Evolutionary conservation across 2,113 vertebrate species (phyloP), one percentile per base, ranked within the genome.

Genomic region (Rhea pennata): DNA sequence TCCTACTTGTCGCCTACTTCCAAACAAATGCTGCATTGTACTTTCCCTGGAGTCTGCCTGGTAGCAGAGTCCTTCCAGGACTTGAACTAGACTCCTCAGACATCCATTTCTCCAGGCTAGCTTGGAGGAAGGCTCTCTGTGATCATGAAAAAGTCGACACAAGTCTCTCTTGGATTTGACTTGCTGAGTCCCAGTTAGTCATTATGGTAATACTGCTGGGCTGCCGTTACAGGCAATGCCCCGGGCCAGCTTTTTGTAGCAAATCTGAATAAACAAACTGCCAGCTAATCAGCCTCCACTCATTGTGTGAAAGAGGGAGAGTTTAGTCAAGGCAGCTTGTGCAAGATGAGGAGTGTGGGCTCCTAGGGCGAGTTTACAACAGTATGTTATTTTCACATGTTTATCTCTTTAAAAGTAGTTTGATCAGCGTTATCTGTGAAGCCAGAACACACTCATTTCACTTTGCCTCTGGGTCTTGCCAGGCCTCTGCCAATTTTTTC

Each of bases 381-480:
- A 4, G 4, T 2, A 0, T 3, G 2, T 15, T 29, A 2, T 27
- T 33, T 59, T 40, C 2, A 3, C 12, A 12, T 12, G 0, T 31
- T 75, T 44, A 3, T 26, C 56, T 29, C 42, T 14, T 14, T 23
- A 9, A 39, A 64, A 64, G 46, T 8, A 26, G 10, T 29, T 24
- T 10, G 5, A 33, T 56, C 12, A 44, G 13, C 10, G 1, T 12
- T 20, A 19, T 22, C 46, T 2, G 39, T 1, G 24, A 31, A 74
- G 42, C 56, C 23, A 5, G 54, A 12, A 15, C 53, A 0, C 1
- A 1, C 50, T 10, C 5, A 0, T 21, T 24, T 6, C 24, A 2
- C 29, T 5, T 59, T 50, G 10, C 50, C 62, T 26, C 19, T 2
- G 71, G 81, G 23, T 80, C 65, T 58, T 12, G 3, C 4, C 20